Evolutionary conservation across 35 echinoderm and acorn worm species (phyloP), one percentile per base, ranked within the genome.

Genomic region (Stichopus chloronotus): DNA sequence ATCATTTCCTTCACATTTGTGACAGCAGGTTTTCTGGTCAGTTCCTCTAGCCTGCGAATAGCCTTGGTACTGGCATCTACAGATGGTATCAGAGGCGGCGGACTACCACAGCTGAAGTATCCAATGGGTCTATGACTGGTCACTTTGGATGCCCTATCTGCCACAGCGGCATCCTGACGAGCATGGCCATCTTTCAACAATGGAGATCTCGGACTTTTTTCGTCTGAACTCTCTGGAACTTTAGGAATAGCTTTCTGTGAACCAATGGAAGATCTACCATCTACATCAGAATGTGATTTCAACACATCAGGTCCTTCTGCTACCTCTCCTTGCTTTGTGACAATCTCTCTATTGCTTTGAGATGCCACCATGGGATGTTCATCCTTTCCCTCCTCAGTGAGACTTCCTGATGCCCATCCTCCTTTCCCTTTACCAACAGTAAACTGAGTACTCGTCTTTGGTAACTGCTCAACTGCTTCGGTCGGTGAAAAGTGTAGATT

Each of bases 1-100:
- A 89, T 89, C 87, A 89, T 89, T 56, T 89, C 87, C 17, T 89
- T 89, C 57, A 89, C 87, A 72, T 89, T 89, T 25, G 87, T 89
- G 57, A 89, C 87, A 30, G 87, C 57, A 25, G 87, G 87, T 55
- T 89, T 89, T 19, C 87, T 89, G 21, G 87, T 89, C 43, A 89
- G 55, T 89, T 89, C 87, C 87, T 89, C 87, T 13, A 89, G 87
- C 16, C 87, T 65, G 17, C 61, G 87, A 61, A 89, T 89, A 16
- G 87, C 87, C 65, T 89, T 89, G 6, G 87, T 89, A 59, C 87
- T 89, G 57, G 87, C 59, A 72, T 89, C 87, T 19, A 25, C 87
- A 71, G 21, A 63, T 11, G 59, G 65, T 24, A 89, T 89, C 57
- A 89, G 60, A 63, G 87, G 87, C 17, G 87, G 87, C 2, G 87